phyloP scores from a whole-genome alignment of 2,797 vertebrate species.

The Euthynnus affinis region DNA sequence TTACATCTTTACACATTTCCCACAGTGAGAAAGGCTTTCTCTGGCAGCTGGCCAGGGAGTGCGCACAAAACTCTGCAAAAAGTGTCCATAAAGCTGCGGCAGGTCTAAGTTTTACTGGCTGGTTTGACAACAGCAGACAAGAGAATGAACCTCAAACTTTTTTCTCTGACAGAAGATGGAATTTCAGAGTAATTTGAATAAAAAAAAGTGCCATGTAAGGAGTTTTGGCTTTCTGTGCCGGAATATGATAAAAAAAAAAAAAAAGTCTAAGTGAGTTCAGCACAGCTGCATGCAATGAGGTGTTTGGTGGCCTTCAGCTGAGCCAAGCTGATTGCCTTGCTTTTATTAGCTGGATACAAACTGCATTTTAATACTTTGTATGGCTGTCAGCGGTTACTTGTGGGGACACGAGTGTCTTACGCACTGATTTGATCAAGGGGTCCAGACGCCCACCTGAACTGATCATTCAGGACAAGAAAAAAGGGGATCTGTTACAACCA shows the following conservation, averaged over 20 bases:
- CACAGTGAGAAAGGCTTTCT: slow-evolving; percentile 61
- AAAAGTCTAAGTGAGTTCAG: slow-evolving; percentile 37
- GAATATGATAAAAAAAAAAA: slow-evolving; percentile 24
- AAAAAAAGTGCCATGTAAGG: slow-evolving; percentile 58
- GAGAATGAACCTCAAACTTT: slow-evolving; percentile 23
- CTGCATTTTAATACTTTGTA: slow-evolving; percentile 37
- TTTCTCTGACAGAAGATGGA: slow-evolving; percentile 45
- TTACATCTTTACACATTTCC: slow-evolving; percentile 78
- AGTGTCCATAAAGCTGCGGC: slow-evolving; percentile 42
- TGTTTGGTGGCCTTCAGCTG: slow-evolving; percentile 55
- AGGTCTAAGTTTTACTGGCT: slow-evolving; percentile 51
- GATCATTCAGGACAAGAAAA: slow-evolving; percentile 30
- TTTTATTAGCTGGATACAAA: slow-evolving; percentile 56
- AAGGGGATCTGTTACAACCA: slow-evolving; percentile 17
- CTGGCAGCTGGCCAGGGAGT: slow-evolving; percentile 64
- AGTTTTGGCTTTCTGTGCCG: slow-evolving; percentile 44
- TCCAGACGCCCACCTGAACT: slow-evolving; percentile 37
- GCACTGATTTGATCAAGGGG: slow-evolving; percentile 8
- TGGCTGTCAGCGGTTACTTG: slow-evolving; percentile 45
- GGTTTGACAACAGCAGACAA: slow-evolving; percentile 32
- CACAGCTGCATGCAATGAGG: slow-evolving; percentile 75
- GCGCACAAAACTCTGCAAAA: slow-evolving; percentile 53
- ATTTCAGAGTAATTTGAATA: slow-evolving; percentile 54
- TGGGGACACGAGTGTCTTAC: slow-evolving; percentile 3
- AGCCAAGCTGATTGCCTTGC: slow-evolving; percentile 52